Evolutionary conservation across 2,888 invertebrate genomes (phyloP).

Genomic region (Brachyptera risi): DNA sequence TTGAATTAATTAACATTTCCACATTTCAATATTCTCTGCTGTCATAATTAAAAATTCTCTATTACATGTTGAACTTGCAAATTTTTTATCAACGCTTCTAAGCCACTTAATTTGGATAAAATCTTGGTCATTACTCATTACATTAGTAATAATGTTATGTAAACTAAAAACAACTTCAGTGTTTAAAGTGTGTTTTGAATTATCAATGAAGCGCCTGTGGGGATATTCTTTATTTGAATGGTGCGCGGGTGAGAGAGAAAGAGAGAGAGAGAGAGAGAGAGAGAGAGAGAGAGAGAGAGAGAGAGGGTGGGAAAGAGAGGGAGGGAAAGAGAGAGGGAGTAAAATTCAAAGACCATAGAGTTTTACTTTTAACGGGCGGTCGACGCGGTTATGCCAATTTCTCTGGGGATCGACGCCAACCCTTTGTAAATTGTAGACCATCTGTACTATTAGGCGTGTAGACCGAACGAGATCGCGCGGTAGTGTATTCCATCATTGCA

Average conservation of each 20-base stretch:
- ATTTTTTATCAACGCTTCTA: no score
- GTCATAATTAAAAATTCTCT: no score
- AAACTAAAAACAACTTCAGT: neutral
- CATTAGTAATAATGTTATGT: neutral
- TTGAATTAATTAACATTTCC: no score
- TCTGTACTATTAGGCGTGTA: no score
- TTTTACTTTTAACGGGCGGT: neutral
- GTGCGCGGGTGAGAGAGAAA: no score
- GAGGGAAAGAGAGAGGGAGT: neutral
- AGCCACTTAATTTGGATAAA: no score
- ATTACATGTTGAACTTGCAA: no score
- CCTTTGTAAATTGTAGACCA: conserved; percentile 24
- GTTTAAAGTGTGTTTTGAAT: neutral
- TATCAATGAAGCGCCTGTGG: neutral
- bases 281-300: neutral
- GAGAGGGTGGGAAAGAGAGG: no score
- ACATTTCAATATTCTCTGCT: no score
- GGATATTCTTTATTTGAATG: neutral
- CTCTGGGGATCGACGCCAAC: conserved; percentile 7
- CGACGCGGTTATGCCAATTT: conserved; percentile 19
- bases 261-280: neutral
- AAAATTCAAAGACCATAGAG: neutral
- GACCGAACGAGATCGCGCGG: no score
- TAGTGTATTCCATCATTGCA: no score
- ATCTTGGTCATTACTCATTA: neutral